phyloP scores from a whole-genome alignment of 1,140 invertebrate species.

The Hyposmocoma kahamanoa region DNA sequence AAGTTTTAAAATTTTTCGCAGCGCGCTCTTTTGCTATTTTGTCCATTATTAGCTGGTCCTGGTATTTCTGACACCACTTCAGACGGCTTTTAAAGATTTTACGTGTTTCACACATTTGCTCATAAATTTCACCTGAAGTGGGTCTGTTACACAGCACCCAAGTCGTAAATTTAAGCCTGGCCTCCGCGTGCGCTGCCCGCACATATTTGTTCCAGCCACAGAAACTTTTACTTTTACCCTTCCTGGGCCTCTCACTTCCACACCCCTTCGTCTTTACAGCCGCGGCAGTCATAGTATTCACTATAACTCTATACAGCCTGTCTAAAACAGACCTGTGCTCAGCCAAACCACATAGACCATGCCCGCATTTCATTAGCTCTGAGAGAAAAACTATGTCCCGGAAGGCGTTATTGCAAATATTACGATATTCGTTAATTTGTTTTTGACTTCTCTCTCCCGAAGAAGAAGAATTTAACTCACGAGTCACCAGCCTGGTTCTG shows the following conservation, averaged over 20 bases:
- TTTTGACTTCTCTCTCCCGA: conserved; percentile 10
- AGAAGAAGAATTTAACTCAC: not conserved
- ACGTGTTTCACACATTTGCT: not conserved
- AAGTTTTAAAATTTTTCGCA: not conserved
- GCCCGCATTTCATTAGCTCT: conserved; percentile 7
- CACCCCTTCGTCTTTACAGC: not conserved
- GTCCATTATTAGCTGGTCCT: not conserved
- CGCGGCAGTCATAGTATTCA: not conserved
- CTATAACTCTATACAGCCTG: conserved; percentile 9
- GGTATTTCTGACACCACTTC: no score
- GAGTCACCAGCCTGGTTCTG: not conserved
- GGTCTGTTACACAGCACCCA: not conserved
- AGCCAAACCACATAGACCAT: conserved; percentile 1
- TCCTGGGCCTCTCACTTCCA: not conserved
- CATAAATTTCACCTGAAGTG: not conserved
- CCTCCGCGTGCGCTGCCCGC: not conserved
- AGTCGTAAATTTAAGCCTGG: not conserved
- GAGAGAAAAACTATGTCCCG: conserved; percentile 10
- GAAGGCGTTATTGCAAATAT: conserved; percentile 9
- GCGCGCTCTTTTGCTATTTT: not conserved
- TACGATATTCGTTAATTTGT: conserved; percentile 11
- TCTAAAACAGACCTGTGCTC: conserved; percentile 8
- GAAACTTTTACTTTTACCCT: not conserved
- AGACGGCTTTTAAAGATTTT: not conserved
- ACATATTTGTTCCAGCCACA: not conserved